phyloP scores from a whole-genome alignment of 2,888 invertebrate species.

The Portevinia maculata region DNA sequence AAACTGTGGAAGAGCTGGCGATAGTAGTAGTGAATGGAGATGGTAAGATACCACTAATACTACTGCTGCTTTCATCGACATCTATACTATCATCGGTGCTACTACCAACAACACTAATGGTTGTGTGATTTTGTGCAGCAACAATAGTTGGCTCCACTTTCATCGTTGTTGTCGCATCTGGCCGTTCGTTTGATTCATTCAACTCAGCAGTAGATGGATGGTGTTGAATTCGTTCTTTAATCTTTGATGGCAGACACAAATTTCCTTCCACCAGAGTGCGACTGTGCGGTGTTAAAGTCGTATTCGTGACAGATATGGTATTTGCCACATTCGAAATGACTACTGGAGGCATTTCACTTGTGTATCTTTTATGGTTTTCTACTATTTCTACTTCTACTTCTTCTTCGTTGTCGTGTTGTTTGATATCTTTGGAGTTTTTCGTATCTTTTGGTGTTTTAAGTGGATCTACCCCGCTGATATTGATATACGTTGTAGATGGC shows the following conservation, averaged over 20 bases:
- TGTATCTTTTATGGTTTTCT: conserved; percentile 57
- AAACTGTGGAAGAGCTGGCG: conserved; percentile 58
- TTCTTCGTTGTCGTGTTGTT: conserved; percentile 9
- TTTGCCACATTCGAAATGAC: conserved; percentile 57
- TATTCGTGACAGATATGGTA: conserved; percentile 56
- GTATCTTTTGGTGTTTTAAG: conserved; percentile 51
- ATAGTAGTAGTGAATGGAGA: conserved; percentile 59
- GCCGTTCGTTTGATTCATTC: conserved; percentile 33
- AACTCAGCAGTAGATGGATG: not conserved
- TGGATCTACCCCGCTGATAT: conserved; percentile 58
- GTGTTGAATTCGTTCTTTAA: conserved; percentile 36
- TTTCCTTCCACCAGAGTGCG: conserved; percentile 62
- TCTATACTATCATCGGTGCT: conserved; percentile 56
- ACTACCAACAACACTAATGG: conserved; percentile 55
- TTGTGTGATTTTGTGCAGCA: conserved; percentile 57
- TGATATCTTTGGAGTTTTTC: conserved; percentile 54
- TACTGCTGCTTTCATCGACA: conserved; percentile 52
- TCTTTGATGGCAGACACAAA: conserved; percentile 46
- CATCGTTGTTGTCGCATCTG: conserved; percentile 60
- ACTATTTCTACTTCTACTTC: conserved; percentile 16
- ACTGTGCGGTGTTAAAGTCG: conserved; percentile 24
- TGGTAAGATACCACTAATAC: conserved; percentile 62
- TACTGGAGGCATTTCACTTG: conserved; percentile 63
- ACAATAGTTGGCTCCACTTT: conserved; percentile 67
- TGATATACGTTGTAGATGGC: conserved; percentile 66